These are phyloP conservation scores for Numida meleagris DNA, from an alignment of 2,113 vertebrate species.

Conservation along the genomic window DNA sequence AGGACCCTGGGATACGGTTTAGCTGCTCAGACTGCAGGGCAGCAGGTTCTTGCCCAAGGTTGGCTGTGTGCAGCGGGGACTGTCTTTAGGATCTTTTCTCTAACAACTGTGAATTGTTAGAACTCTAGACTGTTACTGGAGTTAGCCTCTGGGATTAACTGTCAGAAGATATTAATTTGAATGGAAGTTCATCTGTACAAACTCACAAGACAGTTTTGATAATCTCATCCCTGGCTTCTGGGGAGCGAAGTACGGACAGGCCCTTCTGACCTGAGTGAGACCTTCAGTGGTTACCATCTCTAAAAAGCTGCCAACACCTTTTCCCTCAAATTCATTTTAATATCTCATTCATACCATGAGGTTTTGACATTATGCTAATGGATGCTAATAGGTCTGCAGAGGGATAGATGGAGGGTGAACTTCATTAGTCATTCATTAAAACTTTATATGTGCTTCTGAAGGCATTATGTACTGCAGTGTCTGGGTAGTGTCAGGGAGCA, in stretches of 20 bases:
- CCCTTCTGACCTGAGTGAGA: background rate
- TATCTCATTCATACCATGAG: background rate
- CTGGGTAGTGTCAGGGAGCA: background rate
- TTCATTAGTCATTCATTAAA: conserved; percentile 25
- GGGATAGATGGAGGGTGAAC: background rate
- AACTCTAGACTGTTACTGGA: background rate
- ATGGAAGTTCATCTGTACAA: background rate
- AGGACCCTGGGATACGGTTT: background rate
- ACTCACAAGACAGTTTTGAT: background rate
- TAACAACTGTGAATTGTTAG: background rate
- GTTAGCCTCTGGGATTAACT: background rate
- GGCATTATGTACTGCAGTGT: background rate
- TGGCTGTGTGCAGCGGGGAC: too few relatives aligned
- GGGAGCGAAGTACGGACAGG: too few relatives aligned
- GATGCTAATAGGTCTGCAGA: background rate
- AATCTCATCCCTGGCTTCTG: background rate
- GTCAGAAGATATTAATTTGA: too few relatives aligned
- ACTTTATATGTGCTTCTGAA: background rate
- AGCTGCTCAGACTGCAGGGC: background rate
- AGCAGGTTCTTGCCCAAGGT: background rate
- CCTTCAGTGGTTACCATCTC: background rate
- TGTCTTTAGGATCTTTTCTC: background rate
- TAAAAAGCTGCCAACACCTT: background rate
- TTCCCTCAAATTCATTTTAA: background rate
- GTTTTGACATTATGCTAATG: background rate